Evolutionary conservation across 1,140 invertebrate genomes (phyloP), one percentile per base, ranked within the genome.

Genomic region (Aphis gossypii): DNA sequence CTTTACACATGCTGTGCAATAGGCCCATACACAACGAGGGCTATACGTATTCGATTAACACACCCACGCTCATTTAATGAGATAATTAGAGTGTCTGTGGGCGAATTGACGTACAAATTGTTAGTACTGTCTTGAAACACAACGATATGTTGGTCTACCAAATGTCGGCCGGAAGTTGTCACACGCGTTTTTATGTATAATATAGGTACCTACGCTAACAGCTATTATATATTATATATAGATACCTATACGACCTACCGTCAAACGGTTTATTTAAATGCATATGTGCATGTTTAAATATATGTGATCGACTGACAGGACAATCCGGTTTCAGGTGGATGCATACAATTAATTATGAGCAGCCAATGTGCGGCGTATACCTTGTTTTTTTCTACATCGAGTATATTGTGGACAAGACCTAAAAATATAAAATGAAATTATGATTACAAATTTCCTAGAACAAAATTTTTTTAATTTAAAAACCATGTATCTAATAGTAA

Each of bases 111-210:
- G 30, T 92, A 92, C 68, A 92, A 92, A 92, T 92, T 92, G 46
- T n/a, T 83, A 25, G 25, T 3, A 18, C 30, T 51, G 68, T 92
- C 90, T 92, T 92, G 25, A 92, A 83, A 38, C 68, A 21, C 41
- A 76, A 91, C 35, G 35, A 54, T 89, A 56, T 35, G 90, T 92
- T 38, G 90, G 90, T 92, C 90, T 92, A 92, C 90, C 90, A 92
- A 92, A 92, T 92, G 90, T 92, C 90, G 90, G 46, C 90, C 90
- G 90, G 90, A 92, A 92, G 90, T 92, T 83, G 90, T 92, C 90
- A 83, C 90, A 92, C 48, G 35, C 41, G 44, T 86, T 86, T 30
- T 30, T 54, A 35, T 11, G 30, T 35, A 88, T 35, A 20, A 88
- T 41, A 25, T 48, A n/a, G n/a, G n/a, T n/a, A 46, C 46, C 44